Percentiles rank a stretch among this genome's conserved stretches.
These are phyloP conservation scores for Lamprologus tigripictilis DNA, from an alignment of 2,113 vertebrate genomes.

Conservation along the genomic window DNA sequence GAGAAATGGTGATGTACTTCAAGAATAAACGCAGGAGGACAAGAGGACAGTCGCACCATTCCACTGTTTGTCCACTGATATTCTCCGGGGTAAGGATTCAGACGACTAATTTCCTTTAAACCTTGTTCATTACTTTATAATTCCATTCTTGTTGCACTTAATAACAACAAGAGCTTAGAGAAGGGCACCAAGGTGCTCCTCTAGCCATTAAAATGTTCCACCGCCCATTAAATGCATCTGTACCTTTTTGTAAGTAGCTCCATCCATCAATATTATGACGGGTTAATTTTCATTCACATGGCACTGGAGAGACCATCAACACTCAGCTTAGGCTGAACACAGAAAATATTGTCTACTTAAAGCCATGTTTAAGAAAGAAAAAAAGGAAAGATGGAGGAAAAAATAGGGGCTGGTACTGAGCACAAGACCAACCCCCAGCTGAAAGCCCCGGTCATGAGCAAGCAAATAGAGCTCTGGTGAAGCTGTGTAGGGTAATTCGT, in stretches of 20 bases:
- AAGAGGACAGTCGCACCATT: background rate
- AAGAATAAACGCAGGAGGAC: background rate
- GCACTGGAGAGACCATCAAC: background rate
- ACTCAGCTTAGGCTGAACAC: constrained; percentile 8
- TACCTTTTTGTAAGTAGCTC: constrained; percentile 49
- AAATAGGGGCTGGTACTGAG: background rate
- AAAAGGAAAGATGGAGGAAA: background rate
- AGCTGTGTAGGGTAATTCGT: background rate
- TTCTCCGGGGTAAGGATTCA: background rate
- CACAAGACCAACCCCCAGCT: background rate
- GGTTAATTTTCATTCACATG: constrained; percentile 7
- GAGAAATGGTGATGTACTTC: background rate
- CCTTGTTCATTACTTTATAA: constrained; percentile 27
- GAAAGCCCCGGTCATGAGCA: background rate
- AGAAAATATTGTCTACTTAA: constrained; percentile 9
- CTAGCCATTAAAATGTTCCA: constrained; percentile 56
- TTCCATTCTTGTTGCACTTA: constrained; percentile 33
- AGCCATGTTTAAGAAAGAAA: background rate
- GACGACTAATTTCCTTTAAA: background rate
- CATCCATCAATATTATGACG: constrained; percentile 56
- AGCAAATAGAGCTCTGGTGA: background rate
- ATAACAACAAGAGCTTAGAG: constrained; percentile 13
- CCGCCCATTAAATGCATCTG: constrained; percentile 51
- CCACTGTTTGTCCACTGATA: background rate
- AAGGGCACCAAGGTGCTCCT: constrained; percentile 30